Conservation (phyloP, 2,888 invertebrate species). For the Anagyrus pseudococci region DNA sequence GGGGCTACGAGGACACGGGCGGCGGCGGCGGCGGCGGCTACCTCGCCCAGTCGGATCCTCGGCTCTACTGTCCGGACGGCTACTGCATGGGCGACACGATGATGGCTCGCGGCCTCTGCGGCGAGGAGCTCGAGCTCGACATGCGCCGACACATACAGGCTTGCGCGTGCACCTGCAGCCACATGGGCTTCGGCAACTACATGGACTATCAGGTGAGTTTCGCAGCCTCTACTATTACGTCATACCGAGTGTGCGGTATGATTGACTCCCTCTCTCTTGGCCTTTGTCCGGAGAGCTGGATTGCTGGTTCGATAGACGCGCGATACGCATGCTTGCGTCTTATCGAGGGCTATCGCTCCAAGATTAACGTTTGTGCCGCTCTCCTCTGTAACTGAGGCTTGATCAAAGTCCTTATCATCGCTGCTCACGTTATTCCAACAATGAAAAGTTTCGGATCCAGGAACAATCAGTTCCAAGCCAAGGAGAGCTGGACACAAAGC, state of each 20-base stretch:
- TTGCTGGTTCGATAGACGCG: too few relatives aligned
- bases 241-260: background rate
- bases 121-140: slow-evolving; percentile 79
- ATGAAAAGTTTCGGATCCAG: too few relatives aligned
- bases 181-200: slow-evolving; percentile 92
- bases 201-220: slow-evolving; percentile 83
- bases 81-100: slow-evolving; percentile 62
- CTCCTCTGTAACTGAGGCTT: too few relatives aligned
- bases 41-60: slow-evolving; percentile 55
- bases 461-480: too few relatives aligned
- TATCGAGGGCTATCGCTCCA: too few relatives aligned
- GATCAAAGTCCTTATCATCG: too few relatives aligned
- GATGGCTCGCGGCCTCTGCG: slow-evolving; percentile 61
- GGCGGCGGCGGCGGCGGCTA: slow-evolving; percentile 14
- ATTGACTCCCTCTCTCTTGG: background rate
- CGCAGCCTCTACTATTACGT: background rate
- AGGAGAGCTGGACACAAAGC: too few relatives aligned
- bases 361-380: too few relatives aligned
- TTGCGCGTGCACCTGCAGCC: slow-evolving; percentile 90
- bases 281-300: background rate
- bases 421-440: too few relatives aligned
- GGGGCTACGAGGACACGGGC: slow-evolving; percentile 53
- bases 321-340: too few relatives aligned
- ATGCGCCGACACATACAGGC: slow-evolving; percentile 87
- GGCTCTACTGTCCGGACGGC: slow-evolving; percentile 60